A percentile compares a stretch with the other conserved stretches of the same genome.
phyloP scores from a whole-genome alignment of 2,113 vertebrate genomes.

The Aldabrachelys gigantea region DNA sequence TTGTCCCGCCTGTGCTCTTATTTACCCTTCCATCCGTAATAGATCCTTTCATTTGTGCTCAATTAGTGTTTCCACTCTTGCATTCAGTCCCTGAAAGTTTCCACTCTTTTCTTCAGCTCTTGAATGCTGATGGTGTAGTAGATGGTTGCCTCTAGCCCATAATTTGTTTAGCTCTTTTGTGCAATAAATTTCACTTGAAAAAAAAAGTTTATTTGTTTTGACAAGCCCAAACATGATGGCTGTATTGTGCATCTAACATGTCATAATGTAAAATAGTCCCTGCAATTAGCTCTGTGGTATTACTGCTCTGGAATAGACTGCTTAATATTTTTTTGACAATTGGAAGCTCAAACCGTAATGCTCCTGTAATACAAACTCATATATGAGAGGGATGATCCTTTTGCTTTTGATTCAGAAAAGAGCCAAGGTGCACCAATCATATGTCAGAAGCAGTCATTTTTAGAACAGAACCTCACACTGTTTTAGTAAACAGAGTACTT shows the following conservation, averaged over 20 bases:
- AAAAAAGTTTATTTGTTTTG: conserved; percentile 75
- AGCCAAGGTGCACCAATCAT: background rate
- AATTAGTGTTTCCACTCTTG: conserved; percentile 53
- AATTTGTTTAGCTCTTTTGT: conserved; percentile 72
- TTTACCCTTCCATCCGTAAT: conserved; percentile 29
- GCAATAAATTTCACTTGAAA: conserved; percentile 37
- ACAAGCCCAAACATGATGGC: conserved; percentile 44
- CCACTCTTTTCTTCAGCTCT: conserved; percentile 58
- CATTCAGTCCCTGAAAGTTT: conserved; percentile 61
- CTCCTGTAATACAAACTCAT: background rate
- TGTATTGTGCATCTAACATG: conserved; percentile 23
- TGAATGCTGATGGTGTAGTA: conserved; percentile 50
- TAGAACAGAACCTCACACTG: background rate
- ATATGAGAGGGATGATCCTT: background rate
- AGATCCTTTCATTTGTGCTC: conserved; percentile 57
- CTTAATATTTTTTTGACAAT: conserved; percentile 42
- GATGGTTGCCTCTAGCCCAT: conserved; percentile 49
- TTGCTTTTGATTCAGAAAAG: background rate
- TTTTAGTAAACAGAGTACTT: background rate
- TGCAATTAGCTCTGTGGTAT: conserved; percentile 52
- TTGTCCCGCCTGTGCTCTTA: conserved; percentile 20
- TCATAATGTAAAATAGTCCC: conserved; percentile 58
- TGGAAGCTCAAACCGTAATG: background rate
- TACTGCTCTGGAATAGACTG: background rate
- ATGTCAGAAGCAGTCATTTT: background rate